These are phyloP conservation scores for Chionodraco myersi DNA, from an alignment of 2,113 vertebrate species.

Conservation along the genomic window DNA sequence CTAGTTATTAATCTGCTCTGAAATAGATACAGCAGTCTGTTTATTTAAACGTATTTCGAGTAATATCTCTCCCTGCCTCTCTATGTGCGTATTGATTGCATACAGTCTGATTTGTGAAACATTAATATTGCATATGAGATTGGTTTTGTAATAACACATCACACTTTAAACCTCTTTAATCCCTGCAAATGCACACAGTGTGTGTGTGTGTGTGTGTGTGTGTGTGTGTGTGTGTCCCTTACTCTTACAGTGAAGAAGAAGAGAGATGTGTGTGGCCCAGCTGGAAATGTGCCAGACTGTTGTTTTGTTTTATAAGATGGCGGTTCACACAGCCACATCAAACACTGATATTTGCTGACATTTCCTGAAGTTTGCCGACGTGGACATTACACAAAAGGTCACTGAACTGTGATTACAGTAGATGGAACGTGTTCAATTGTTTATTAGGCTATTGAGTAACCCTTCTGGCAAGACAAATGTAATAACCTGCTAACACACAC, in stretches of 20 bases:
- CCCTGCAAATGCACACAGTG: conserved; percentile 8
- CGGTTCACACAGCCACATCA: conserved; percentile 24
- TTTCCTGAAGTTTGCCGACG: conserved; percentile 44
- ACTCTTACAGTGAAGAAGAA: conserved; percentile 1
- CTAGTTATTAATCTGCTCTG: conserved; percentile 24
- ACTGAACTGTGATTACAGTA: background rate
- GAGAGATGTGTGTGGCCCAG: conserved; percentile 44
- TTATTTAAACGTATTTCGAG: conserved; percentile 2
- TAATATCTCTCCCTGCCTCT: background rate
- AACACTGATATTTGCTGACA: conserved; percentile 41
- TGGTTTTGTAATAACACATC: conserved; percentile 36
- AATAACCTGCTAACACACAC: background rate
- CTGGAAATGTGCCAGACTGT: conserved; percentile 37
- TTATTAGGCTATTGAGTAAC: conserved; percentile 11
- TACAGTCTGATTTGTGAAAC: conserved; percentile 57
- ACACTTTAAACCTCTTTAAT: conserved; percentile 52
- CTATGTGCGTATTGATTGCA: conserved; percentile 39
- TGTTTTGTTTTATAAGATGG: conserved; percentile 4
- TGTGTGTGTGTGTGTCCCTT: background rate
- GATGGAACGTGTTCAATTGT: conserved; percentile 18
- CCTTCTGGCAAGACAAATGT: background rate
- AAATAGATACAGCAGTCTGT: conserved; percentile 7
- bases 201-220: background rate
- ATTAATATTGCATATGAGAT: conserved; percentile 49
- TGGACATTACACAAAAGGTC: conserved; percentile 19